Evolutionary conservation across 2,888 invertebrate genomes (phyloP).

Genomic region (Cylloceria caligata): DNA sequence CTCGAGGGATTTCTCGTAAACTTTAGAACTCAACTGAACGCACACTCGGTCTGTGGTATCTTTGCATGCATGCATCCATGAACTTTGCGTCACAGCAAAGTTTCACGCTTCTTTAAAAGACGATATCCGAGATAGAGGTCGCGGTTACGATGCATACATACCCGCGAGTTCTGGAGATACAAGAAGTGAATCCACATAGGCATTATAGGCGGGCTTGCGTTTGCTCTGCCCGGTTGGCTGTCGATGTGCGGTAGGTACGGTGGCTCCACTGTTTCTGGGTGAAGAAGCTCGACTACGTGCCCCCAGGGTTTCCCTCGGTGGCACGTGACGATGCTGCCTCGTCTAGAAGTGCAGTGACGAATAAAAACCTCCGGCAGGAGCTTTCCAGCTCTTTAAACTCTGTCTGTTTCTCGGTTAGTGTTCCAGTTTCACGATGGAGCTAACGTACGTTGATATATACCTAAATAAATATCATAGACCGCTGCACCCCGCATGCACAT

Average conservation of each 20-base stretch:
- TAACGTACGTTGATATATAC: constrained; percentile 1
- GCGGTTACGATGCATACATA: background rate
- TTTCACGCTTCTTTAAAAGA: constrained; percentile 26
- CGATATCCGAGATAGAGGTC: background rate
- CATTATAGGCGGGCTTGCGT: constrained; percentile 26
- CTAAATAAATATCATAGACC: background rate
- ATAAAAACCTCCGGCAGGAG: constrained; percentile 32
- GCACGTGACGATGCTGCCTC: constrained; percentile 32
- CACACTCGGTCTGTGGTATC: background rate
- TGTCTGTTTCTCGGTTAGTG: constrained; percentile 15
- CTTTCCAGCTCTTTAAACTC: constrained; percentile 1
- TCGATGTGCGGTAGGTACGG: constrained; percentile 3
- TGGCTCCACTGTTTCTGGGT: constrained; percentile 19
- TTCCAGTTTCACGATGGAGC: constrained; percentile 31
- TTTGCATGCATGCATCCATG: background rate
- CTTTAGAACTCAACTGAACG: background rate
- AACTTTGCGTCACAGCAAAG: constrained; percentile 14
- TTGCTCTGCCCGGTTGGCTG: background rate
- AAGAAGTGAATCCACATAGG: constrained; percentile 1
- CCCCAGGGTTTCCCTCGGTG: constrained; percentile 28
- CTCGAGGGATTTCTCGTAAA: constrained; percentile 25
- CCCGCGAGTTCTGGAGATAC: background rate
- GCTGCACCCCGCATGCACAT: background rate
- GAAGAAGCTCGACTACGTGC: constrained; percentile 22
- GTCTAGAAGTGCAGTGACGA: constrained; percentile 33